Evolutionary conservation across 2,113 vertebrate genomes (phyloP).

Genomic region (Indicator indicator): DNA sequence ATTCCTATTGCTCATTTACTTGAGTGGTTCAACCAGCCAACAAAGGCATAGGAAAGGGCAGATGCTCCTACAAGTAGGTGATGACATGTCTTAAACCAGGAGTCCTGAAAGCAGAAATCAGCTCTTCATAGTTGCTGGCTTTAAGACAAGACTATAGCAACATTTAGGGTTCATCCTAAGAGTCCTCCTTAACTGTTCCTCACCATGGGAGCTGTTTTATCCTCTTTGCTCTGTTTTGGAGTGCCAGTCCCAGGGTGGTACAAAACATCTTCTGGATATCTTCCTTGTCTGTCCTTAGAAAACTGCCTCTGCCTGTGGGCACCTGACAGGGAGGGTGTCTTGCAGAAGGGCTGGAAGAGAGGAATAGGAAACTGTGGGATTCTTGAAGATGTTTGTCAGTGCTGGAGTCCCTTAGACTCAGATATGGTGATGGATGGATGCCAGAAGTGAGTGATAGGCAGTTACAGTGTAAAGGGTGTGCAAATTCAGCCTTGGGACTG

Average conservation of each 20-base stretch:
- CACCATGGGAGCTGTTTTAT: background rate
- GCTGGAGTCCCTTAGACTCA: background rate
- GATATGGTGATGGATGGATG: background rate
- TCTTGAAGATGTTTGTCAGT: background rate
- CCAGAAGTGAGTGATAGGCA: background rate
- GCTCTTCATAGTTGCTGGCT: background rate
- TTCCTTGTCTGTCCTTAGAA: background rate
- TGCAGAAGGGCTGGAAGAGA: background rate
- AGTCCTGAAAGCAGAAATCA: background rate
- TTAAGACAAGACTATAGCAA: background rate
- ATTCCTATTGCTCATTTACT: background rate
- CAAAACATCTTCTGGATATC: background rate
- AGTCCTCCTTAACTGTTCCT: background rate
- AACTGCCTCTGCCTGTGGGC: background rate
- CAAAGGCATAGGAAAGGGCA: background rate
- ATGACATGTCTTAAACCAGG: background rate
- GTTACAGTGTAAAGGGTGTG: background rate
- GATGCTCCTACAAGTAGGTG: background rate
- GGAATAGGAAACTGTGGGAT: background rate
- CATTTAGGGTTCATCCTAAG: background rate
- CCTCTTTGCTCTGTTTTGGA: background rate
- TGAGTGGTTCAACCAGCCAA: background rate
- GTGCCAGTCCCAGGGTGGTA: background rate
- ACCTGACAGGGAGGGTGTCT: accelerated
- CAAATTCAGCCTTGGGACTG: background rate